Percentiles rank a stretch among this genome's conserved stretches.
Conservation (phyloP, 1,140 invertebrate species). For the Sycophila sp. region DNA sequence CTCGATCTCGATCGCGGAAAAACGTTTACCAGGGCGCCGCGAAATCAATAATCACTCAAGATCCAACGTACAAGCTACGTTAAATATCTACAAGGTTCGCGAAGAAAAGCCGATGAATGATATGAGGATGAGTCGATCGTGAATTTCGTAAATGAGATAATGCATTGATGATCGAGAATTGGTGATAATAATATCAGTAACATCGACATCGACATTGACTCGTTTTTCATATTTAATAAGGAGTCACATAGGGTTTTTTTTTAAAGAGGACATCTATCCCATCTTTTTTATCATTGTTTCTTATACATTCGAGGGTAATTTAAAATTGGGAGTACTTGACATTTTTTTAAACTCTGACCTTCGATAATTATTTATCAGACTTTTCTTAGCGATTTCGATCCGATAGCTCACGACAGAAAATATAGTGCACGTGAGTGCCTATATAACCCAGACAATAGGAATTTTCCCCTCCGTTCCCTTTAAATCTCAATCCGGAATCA, state of each 20-base stretch:
- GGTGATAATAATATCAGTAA: conserved; percentile 3
- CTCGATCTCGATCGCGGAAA: too few species aligned
- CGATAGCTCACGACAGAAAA: conserved; percentile 34
- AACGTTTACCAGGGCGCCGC: too few species aligned
- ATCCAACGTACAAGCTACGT: too few species aligned
- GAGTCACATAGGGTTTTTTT: not conserved
- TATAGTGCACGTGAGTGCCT: conserved; percentile 15
- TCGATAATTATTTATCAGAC: conserved; percentile 24
- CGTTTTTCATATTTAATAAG: not conserved
- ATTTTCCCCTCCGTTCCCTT: not conserved
- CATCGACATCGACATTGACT: conserved; percentile 31
- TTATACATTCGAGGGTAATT: not conserved
- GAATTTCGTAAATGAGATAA: not conserved
- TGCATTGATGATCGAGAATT: not conserved
- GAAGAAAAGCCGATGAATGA: conserved; percentile 25
- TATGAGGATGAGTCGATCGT: not conserved
- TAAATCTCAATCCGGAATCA: too few species aligned
- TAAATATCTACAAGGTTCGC: too few species aligned
- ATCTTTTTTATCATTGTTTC: not conserved
- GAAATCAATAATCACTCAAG: too few species aligned
- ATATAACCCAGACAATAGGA: conserved; percentile 2
- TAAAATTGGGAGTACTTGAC: not conserved
- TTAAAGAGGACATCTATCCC: not conserved
- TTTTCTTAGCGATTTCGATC: conserved; percentile 30
- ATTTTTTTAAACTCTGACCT: not conserved